Evolutionary conservation across 2,113 vertebrate species (phyloP).

Genomic region (Sarotherodon lohbergeri): DNA sequence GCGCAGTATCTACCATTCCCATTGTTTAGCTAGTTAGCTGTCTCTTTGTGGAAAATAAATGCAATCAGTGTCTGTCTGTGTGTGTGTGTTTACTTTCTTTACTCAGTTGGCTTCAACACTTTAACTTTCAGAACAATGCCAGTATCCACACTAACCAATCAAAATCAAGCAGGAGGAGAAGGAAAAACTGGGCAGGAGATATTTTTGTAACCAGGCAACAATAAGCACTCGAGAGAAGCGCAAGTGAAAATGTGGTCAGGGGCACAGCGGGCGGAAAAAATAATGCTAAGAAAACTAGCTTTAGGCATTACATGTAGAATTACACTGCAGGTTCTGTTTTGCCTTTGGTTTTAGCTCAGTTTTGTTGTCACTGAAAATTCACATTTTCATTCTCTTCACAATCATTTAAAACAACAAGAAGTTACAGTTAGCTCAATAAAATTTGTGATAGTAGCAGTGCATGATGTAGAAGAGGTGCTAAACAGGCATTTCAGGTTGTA

Average conservation of each 20-base stretch:
- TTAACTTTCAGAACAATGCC: background rate
- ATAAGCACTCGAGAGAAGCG: background rate
- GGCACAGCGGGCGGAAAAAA: background rate
- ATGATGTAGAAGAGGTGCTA: background rate
- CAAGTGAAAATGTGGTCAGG: background rate
- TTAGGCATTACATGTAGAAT: background rate
- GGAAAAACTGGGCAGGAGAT: background rate
- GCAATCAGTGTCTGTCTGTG: background rate
- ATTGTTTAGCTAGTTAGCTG: background rate
- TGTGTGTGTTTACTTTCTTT: background rate
- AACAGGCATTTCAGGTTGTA: background rate
- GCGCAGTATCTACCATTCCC: background rate
- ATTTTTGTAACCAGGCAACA: background rate
- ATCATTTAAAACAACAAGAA: background rate
- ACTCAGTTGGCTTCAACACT: background rate
- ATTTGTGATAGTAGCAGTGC: background rate
- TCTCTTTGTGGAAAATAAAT: background rate
- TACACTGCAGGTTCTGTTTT: background rate
- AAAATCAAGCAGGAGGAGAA: background rate
- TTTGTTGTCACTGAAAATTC: background rate
- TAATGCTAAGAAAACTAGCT: background rate
- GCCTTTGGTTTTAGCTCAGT: background rate
- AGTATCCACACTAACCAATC: background rate
- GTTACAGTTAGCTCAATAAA: background rate
- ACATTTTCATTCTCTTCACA: background rate